Conservation (phyloP, 2,113 vertebrate genomes). For the Gambusia holbrooki region DNA sequence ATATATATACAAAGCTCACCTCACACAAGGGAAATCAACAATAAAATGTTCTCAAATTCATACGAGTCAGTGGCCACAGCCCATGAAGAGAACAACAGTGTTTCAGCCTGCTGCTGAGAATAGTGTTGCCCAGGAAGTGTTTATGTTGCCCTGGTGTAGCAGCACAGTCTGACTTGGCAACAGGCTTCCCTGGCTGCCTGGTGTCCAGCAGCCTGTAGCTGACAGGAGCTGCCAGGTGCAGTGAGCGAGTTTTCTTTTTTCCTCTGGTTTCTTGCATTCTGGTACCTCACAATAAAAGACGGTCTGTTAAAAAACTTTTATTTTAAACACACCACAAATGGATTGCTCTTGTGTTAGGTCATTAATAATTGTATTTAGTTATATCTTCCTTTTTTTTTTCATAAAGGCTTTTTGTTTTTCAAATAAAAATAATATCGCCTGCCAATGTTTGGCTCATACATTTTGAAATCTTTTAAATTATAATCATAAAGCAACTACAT, state of each 20-base stretch:
- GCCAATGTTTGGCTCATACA: no score
- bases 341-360: not conserved
- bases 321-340: not conserved
- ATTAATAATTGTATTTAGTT: not conserved
- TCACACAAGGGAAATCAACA: not conserved
- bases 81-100: not conserved
- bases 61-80: not conserved
- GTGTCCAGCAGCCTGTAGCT: not conserved
- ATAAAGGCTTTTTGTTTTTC: no score
- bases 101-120: slow-evolving; percentile 8
- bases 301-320: not conserved
- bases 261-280: not conserved
- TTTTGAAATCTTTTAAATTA: no score
- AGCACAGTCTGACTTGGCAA: slow-evolving; percentile 18
- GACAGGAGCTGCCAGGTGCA: slow-evolving; percentile 38
- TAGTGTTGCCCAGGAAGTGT: slow-evolving; percentile 8
- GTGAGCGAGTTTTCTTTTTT: slow-evolving; percentile 1
- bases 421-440: no score
- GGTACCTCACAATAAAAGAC: not conserved
- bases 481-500: no score
- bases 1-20: not conserved
- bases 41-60: slow-evolving; percentile 4
- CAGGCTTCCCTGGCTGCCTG: slow-evolving; percentile 12
- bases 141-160: not conserved
- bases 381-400: not conserved